Conservation (phyloP, 2,888 invertebrate species). For the Embidobia sp. region DNA sequence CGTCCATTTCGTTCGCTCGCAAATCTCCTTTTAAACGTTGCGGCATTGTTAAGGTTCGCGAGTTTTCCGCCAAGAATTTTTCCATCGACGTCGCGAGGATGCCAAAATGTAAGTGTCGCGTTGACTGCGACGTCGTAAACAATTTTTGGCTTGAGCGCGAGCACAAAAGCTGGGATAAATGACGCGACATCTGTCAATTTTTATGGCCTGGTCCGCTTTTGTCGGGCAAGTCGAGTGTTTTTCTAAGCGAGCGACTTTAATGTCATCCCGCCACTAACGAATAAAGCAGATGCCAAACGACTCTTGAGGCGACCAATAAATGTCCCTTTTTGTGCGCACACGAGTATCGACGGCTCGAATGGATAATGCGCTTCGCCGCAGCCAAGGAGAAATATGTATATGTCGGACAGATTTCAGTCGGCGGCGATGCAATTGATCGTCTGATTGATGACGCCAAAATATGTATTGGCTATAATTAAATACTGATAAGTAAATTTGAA, state of each 20-base stretch:
- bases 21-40: too few relatives aligned
- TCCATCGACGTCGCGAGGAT: neutral
- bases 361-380: conserved; percentile 60
- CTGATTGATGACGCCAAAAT: conserved; percentile 41
- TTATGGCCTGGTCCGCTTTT: conserved; percentile 59
- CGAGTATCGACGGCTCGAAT: conserved; percentile 62
- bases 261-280: conserved; percentile 61
- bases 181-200: conserved; percentile 64
- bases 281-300: conserved; percentile 66
- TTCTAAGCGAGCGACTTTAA: conserved; percentile 64
- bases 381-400: conserved; percentile 39
- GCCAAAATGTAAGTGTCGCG: conserved; percentile 43
- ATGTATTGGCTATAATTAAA: conserved; percentile 43
- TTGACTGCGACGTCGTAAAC: conserved; percentile 54
- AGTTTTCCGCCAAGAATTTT: conserved; percentile 21
- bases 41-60: neutral
- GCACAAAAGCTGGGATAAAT: conserved; percentile 58
- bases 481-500: conserved; percentile 52
- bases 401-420: conserved; percentile 23
- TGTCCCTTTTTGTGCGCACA: conserved; percentile 57
- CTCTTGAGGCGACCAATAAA: conserved; percentile 62
- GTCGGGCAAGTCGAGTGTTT: conserved; percentile 63
- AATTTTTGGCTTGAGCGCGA: conserved; percentile 50
- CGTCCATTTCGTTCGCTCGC: too few relatives aligned
- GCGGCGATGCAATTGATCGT: conserved; percentile 21